Conservation (phyloP, 1,140 invertebrate genomes). For the Anagrus nilaparvatae region DNA sequence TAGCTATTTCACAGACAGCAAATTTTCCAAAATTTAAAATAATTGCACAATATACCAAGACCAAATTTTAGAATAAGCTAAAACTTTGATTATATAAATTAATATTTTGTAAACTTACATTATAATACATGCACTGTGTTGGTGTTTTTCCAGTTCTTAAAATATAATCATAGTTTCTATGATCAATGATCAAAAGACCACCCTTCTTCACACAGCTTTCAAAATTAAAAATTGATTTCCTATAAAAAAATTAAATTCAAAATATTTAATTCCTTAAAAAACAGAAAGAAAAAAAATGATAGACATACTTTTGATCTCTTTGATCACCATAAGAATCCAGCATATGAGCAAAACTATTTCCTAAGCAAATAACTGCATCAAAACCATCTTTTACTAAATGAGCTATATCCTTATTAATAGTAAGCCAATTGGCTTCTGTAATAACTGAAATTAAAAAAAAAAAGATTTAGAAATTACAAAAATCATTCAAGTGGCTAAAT, state of each 20-base stretch:
- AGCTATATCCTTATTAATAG: slow-evolving; percentile 55
- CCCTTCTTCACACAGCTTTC: slow-evolving; percentile 68
- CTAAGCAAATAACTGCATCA: slow-evolving; percentile 74
- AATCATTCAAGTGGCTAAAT: no score
- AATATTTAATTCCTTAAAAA: no score
- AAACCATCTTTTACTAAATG: slow-evolving; percentile 51
- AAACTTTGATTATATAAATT: no score
- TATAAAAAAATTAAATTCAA: no score
- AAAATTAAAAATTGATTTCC: slow-evolving; percentile 61
- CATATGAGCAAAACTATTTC: slow-evolving; percentile 80
- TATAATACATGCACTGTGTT: slow-evolving; percentile 74
- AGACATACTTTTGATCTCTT: slow-evolving; percentile 57
- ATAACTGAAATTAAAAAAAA: slow-evolving; percentile 47
- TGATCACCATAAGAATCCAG: slow-evolving; percentile 66
- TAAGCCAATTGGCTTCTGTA: slow-evolving; percentile 71
- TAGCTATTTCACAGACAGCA: no score
- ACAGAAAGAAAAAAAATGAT: not conserved
- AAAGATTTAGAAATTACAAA: no score
- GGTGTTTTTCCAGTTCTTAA: slow-evolving; percentile 61
- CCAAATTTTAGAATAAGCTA: no score
- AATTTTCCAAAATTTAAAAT: no score
- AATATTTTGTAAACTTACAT: slow-evolving; percentile 52
- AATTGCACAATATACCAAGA: no score
- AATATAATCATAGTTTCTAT: slow-evolving; percentile 76
- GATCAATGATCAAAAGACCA: slow-evolving; percentile 70